A percentile compares a stretch with the other conserved stretches of the same genome.
Conservation (phyloP, 2,113 vertebrate species). For the Xiphias gladius region DNA sequence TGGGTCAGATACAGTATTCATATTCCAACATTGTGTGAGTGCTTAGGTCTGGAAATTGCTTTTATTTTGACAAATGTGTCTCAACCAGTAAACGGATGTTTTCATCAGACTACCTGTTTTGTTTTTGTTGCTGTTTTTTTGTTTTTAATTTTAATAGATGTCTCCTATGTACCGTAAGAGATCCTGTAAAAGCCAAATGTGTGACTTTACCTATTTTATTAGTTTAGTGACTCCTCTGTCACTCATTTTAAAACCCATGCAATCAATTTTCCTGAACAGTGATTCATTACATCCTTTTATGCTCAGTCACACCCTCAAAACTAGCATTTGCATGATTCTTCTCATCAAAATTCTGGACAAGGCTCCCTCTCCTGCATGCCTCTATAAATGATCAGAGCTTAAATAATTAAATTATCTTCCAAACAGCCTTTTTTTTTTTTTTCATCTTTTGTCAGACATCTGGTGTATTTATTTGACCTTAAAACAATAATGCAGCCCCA, state of each 20-base stretch:
- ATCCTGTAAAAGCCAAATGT: background rate
- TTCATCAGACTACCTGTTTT: too few species aligned
- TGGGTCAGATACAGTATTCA: background rate
- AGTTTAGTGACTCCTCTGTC: background rate
- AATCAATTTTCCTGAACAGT: background rate
- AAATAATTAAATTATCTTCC: background rate
- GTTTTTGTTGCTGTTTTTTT: too few species aligned
- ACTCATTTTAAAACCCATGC: background rate
- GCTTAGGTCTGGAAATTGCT: background rate
- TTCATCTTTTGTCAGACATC: conserved; percentile 4
- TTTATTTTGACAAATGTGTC: background rate
- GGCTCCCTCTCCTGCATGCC: background rate
- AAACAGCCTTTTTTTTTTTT: background rate
- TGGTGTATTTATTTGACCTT: conserved; percentile 12
- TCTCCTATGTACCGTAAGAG: background rate
- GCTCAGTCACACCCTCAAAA: background rate
- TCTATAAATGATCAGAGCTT: conserved; percentile 3
- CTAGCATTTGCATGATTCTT: background rate
- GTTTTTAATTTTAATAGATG: background rate
- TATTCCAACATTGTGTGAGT: too few species aligned
- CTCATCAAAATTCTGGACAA: background rate
- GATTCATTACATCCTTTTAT: conserved; percentile 7
- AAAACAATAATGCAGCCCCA: background rate
- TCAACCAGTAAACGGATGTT: too few species aligned
- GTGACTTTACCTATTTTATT: background rate